Percentiles rank a stretch among this genome's conserved stretches.
Conservation (phyloP, 35 echinoderm and acorn worm species). For the Ophioderma brevispina region DNA sequence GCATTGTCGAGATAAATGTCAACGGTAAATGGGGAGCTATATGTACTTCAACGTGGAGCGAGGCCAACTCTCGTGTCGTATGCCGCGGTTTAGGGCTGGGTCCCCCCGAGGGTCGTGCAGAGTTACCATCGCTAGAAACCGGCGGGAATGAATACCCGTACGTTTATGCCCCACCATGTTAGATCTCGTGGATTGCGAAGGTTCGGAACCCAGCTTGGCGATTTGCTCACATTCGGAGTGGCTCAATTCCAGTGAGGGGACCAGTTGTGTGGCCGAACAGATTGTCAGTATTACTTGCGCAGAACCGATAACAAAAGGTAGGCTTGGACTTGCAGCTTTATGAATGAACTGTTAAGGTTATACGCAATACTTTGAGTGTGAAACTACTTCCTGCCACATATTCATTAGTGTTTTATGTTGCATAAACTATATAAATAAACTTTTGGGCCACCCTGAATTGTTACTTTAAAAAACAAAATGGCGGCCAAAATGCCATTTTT, state of each 20-base stretch:
- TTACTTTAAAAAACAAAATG: no score
- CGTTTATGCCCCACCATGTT: not conserved
- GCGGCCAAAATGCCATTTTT: no score
- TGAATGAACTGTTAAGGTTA: no score
- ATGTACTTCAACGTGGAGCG: not conserved
- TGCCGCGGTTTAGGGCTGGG: not conserved
- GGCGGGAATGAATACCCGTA: not conserved
- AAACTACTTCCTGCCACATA: no score
- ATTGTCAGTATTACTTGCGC: not conserved
- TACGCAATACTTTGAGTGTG: no score
- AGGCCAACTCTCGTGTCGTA: not conserved
- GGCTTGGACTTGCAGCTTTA: no score
- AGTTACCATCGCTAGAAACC: not conserved
- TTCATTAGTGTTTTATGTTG: no score
- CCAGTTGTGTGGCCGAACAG: not conserved
- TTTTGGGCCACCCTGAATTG: no score
- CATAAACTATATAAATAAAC: no score
- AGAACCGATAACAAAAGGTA: not conserved
- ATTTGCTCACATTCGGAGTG: not conserved
- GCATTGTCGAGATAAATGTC: not conserved
- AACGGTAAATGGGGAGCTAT: not conserved
- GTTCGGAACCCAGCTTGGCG: not conserved
- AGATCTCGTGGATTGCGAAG: not conserved
- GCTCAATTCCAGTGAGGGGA: not conserved
- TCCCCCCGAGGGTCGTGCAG: not conserved